These are phyloP conservation scores for Cebidichthys violaceus DNA, from an alignment of 2,113 vertebrate genomes.

Conservation along the genomic window DNA sequence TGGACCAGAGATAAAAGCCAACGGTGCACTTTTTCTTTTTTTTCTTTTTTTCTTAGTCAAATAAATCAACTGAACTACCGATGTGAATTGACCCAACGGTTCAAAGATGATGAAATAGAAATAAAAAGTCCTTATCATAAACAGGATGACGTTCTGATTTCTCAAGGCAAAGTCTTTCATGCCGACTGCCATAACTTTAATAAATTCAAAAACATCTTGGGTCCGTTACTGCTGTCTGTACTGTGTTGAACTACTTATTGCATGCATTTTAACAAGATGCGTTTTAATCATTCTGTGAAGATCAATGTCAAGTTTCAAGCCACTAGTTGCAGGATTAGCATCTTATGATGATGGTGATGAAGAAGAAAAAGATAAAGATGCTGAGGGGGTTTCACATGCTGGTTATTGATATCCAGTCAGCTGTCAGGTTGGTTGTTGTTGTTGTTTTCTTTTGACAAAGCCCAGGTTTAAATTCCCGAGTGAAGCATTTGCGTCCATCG, in stretches of 20 bases:
- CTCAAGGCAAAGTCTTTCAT: too few relatives aligned
- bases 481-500: slow-evolving; percentile 27
- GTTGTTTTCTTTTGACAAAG: slow-evolving; percentile 29
- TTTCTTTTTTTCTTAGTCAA: neutral
- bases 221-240: too few relatives aligned
- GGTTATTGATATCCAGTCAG: slow-evolving; percentile 34
- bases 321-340: neutral
- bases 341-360: neutral
- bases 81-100: too few relatives aligned
- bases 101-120: too few relatives aligned
- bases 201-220: too few relatives aligned
- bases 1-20: neutral
- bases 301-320: too few relatives aligned
- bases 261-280: too few relatives aligned
- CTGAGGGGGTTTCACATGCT: neutral
- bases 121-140: too few relatives aligned
- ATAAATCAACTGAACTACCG: neutral
- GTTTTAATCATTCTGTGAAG: too few relatives aligned
- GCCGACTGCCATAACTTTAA: too few relatives aligned
- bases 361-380: neutral
- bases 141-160: too few relatives aligned
- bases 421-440: slow-evolving; percentile 1
- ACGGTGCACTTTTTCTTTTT: neutral
- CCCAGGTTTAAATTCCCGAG: slow-evolving; percentile 35
- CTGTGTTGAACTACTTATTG: too few relatives aligned